phyloP scores from a whole-genome alignment of 1,140 invertebrate species.

The Drosophila ohnishii region DNA sequence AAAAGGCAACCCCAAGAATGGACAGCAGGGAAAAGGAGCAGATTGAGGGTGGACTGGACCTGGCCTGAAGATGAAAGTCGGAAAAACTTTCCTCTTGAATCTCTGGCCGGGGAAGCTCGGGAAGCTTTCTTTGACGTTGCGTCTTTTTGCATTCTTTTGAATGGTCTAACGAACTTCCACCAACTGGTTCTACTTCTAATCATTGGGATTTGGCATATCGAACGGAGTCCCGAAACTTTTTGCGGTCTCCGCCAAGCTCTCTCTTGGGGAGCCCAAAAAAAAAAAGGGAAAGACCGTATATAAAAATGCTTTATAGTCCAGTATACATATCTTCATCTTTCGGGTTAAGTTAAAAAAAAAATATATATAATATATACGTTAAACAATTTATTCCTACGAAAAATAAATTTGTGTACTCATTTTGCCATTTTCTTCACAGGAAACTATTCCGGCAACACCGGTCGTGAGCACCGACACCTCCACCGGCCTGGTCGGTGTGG shows the following conservation, averaged over 20 bases:
- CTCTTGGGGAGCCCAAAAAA: neutral
- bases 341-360: neutral
- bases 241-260: constrained; percentile 61
- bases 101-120: constrained; percentile 8
- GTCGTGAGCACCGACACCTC: constrained; percentile 69
- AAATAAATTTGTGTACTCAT: neutral
- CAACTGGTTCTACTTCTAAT: constrained; percentile 53
- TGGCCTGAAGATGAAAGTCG: constrained; percentile 55
- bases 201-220: constrained; percentile 75
- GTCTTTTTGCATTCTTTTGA: constrained; percentile 69
- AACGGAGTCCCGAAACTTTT: constrained; percentile 64
- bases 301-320: neutral
- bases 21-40: constrained; percentile 26
- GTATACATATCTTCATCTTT: too few species aligned
- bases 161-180: constrained; percentile 66
- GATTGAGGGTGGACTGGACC: constrained; percentile 29
- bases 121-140: constrained; percentile 50
- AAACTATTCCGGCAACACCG: constrained; percentile 79
- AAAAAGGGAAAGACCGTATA: neutral
- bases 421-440: constrained; percentile 21
- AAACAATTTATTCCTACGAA: neutral
- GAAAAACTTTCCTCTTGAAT: constrained; percentile 55
- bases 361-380: too few species aligned
- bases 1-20: constrained; percentile 51
- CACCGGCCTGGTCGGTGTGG: constrained; percentile 64